Evolutionary conservation across 2,113 vertebrate species (phyloP), one percentile per base, ranked within the genome.

Genomic region (Aptenodytes forsteri): DNA sequence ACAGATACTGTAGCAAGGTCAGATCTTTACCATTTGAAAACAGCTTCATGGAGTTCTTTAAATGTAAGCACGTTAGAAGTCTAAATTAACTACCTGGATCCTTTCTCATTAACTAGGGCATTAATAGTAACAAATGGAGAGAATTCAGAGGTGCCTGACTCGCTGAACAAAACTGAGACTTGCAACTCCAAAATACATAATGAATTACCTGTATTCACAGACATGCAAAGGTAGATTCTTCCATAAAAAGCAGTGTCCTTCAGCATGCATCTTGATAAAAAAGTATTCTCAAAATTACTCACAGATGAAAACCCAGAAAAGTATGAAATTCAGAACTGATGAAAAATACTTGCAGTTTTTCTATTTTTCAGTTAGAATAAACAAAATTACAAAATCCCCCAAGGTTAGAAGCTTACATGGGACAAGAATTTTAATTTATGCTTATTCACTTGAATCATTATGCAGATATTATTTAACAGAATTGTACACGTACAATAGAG

Each of bases 381-480:
- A 23, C 7, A 77, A 93, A 90, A 83, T 49, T 0, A 12, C 9
- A 66, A 32, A 65, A 52, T 4, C 0, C 0, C 1, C 3, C 26
- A 69, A 12, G 2, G 7, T 12, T 47, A 34, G 17, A 80, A 50
- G 10, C 8, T 83, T 44, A 34, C 6, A 23, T 69, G 9, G 15
- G 40, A n/a, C 15, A 89, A 83, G 13, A 88, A 52, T 72, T 83
- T 71, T 10, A 55, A 14, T 55, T 75, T 79, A 58, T 42, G 5
- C 5, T 61, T 88, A 61, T 64, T 78, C 25, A 59, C 15, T 58
- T n/a, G 9, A 71, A 58, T 62, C 1, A 21, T 62, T 62, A 71
- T 23, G 4, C 16, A 85, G 56, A 54, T 58, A 79, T 10, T 44
- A 79, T 64, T 83, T 64, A 83, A 27, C 20, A 77, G 26, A 89